Evolutionary conservation across 2,797 vertebrate species (phyloP), one percentile per base, ranked within the genome.

Genomic region (Tenualosa ilisha): DNA sequence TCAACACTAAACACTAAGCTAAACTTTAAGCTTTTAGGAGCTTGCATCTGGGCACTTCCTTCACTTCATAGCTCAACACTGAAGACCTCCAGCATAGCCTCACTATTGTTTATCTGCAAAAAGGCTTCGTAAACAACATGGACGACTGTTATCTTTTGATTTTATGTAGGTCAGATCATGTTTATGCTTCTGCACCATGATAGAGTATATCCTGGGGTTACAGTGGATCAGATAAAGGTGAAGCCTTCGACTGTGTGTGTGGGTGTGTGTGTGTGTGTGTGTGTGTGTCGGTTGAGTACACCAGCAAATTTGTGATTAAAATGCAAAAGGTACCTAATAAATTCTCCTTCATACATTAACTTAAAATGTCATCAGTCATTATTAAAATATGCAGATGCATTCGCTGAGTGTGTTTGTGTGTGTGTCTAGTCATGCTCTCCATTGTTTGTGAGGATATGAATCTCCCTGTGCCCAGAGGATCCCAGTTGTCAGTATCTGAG

Each of bases 231-330:
- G 22, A 63, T 63, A 11, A 63, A 24, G n/a, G 22, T 63, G 59
- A 63, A 63, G 20, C n/a, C n/a, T 11, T 7, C 7, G 22, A 1
- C 6, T 65, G 24, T 31, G 24, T 65, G 63, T 61, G 59, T 61
- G 59, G 24, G 59, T 61, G 20, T 61, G 59, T 61, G 61, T 65
- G 61, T 65, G 61, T 65, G 61, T 65, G 61, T 26, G 56, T 61
- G 59, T 61, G 59, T 61, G 20, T 61, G 51, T 61, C n/a, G 24
- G 2, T n/a, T 0, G 61, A n/a, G 61, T 20, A 37, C 1, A 13
- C 37, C 6, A 43, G 40, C 20, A 22, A 43, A 40, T 79, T 2
- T 2, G 26, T 79, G 13, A 43, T 43, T 79, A n/a, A 79, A 79
- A 22, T 79, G 40, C 37, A 79, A 20, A 20, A 22, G 72, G 72